Evolutionary conservation across 2,113 vertebrate species (phyloP).

Genomic region (Romanogobio albipinnatus): DNA sequence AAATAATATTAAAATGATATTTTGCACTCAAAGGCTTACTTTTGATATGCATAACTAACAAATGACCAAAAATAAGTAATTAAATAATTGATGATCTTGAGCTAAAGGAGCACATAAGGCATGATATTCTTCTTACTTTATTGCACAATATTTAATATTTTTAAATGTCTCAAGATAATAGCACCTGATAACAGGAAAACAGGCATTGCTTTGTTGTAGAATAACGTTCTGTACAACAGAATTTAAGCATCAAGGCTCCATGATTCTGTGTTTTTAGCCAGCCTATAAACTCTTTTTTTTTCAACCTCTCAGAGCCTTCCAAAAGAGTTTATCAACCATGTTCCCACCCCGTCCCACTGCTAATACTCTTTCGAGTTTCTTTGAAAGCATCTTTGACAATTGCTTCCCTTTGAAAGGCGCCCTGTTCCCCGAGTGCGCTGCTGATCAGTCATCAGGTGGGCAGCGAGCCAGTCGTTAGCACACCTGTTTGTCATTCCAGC

Average conservation of each 20-base stretch:
- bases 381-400: slow-evolving; percentile 21
- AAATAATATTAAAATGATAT: no score
- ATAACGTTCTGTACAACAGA: not conserved
- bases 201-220: not conserved
- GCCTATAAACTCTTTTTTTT: not conserved
- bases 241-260: not conserved
- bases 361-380: slow-evolving; percentile 10
- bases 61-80: no score
- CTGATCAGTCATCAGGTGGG: not conserved
- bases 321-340: slow-evolving; percentile 19
- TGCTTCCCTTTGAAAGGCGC: not conserved
- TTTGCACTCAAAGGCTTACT: no score
- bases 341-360: slow-evolving; percentile 17
- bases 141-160: no score
- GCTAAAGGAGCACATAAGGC: no score
- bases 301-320: not conserved
- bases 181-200: not conserved
- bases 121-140: no score
- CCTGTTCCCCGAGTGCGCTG: not conserved
- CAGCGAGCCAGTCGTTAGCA: slow-evolving; percentile 29
- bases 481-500: slow-evolving; percentile 27
- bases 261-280: not conserved
- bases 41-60: no score
- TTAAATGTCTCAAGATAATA: no score
- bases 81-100: no score